Percentiles rank a stretch among this genome's conserved stretches.
Evolutionary conservation across 2,113 vertebrate species (phyloP).

Genomic region (Castor canadensis): DNA sequence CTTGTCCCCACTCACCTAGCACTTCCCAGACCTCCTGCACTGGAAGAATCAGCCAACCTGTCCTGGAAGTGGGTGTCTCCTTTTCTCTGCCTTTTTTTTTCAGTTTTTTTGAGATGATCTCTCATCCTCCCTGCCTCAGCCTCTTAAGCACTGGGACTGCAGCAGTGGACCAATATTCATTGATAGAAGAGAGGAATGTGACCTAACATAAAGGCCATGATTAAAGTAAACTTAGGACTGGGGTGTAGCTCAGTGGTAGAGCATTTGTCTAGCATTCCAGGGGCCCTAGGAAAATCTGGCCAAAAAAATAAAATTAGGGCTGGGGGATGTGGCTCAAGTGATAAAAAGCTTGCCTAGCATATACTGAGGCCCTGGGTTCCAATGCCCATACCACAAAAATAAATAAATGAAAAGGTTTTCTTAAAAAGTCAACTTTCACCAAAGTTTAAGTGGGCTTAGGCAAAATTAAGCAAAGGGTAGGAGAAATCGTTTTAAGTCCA

Average conservation of each 20-base stretch:
- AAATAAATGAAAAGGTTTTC: too few species aligned
- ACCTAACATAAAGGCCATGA: not conserved
- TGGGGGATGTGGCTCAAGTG: too few species aligned
- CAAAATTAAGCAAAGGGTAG: conserved; percentile 14
- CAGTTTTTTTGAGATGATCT: not conserved
- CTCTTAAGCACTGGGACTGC: not conserved
- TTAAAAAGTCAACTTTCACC: not conserved
- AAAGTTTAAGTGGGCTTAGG: not conserved
- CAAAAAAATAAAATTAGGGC: too few species aligned
- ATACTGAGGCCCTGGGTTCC: too few species aligned
- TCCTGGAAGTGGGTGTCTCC: not conserved
- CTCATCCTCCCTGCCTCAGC: not conserved
- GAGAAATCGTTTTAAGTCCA: not conserved
- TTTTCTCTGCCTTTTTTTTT: too few species aligned
- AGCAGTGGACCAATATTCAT: not conserved
- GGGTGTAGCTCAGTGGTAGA: not conserved
- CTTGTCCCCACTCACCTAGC: not conserved
- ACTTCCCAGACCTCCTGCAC: not conserved
- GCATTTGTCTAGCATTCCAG: too few species aligned
- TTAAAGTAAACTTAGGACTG: not conserved
- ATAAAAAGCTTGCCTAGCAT: too few species aligned
- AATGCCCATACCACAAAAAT: too few species aligned
- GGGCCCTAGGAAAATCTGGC: too few species aligned
- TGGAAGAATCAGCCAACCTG: not conserved
- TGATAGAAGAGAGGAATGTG: not conserved